phyloP scores from a whole-genome alignment of 2,113 vertebrate species.

The Erythrocercus mccallii region DNA sequence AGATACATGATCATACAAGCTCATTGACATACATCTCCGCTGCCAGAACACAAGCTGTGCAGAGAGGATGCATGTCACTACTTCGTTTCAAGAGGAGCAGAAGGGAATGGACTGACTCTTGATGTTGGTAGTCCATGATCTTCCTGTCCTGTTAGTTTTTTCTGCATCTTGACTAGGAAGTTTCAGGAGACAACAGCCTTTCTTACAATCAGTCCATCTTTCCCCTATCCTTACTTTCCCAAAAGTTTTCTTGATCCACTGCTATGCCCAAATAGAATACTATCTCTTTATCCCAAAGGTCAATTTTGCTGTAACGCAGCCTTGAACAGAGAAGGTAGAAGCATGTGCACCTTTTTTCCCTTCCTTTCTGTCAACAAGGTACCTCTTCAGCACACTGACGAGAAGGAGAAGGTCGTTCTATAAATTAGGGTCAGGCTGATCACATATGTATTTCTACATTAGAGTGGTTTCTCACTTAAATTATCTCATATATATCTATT shows the following conservation, averaged over 20 bases:
- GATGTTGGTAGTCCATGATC: not conserved
- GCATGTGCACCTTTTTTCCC: accelerated
- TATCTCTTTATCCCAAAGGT: not conserved
- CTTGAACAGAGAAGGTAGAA: not conserved
- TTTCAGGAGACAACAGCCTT: not conserved
- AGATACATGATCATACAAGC: not conserved
- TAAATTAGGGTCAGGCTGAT: not conserved
- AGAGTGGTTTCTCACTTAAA: not conserved
- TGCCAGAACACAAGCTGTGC: not conserved
- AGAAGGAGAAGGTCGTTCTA: not conserved
- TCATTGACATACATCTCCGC: not conserved
- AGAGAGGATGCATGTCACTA: not conserved
- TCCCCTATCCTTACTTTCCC: not conserved
- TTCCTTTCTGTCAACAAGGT: not conserved
- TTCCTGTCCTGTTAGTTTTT: not conserved
- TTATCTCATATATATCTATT: not conserved
- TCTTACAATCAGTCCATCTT: not conserved
- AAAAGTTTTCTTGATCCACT: not conserved
- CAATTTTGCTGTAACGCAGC: not conserved
- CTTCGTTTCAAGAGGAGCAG: not conserved
- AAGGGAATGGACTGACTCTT: not conserved
- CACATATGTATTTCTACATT: not conserved
- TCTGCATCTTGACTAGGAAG: not conserved
- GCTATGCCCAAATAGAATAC: not conserved
- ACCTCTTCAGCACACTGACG: not conserved